Evolutionary conservation across 2,113 vertebrate species (phyloP).

Genomic region (Atractosteus spatula): DNA sequence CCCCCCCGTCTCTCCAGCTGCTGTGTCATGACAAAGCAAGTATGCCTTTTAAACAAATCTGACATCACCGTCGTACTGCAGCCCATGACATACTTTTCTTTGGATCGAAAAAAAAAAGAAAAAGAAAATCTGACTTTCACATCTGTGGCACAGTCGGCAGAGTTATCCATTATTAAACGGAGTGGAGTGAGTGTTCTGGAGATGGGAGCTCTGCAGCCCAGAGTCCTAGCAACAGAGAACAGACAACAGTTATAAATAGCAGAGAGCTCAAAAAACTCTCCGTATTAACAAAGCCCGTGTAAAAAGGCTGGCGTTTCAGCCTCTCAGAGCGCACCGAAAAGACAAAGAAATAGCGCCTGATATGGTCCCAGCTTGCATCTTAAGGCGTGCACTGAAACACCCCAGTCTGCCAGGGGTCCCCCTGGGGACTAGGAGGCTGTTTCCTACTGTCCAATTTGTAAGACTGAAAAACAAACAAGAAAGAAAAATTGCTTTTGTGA

Average conservation of each 20-base stretch:
- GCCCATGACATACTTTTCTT: slow-evolving; percentile 42
- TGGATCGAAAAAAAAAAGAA: slow-evolving; percentile 14
- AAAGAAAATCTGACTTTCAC: slow-evolving; percentile 32
- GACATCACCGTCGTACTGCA: slow-evolving; percentile 49
- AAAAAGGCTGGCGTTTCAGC: no score
- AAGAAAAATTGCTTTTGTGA: no score
- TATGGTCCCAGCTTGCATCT: no score
- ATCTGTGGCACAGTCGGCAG: slow-evolving; percentile 46
- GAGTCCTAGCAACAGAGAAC: slow-evolving; percentile 60
- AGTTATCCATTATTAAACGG: slow-evolving; percentile 62
- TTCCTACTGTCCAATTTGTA: no score
- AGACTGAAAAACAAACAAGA: no score
- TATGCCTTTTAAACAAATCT: slow-evolving; percentile 43
- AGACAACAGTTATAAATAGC: slow-evolving; percentile 55
- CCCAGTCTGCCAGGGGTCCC: no score
- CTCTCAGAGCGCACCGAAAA: no score
- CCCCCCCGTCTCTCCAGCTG: slow-evolving; percentile 43
- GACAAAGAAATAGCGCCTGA: no score
- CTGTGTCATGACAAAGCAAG: slow-evolving; percentile 56
- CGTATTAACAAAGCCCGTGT: no score
- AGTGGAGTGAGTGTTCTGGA: slow-evolving; percentile 52
- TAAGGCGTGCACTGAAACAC: no score
- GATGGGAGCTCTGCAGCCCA: slow-evolving; percentile 38
- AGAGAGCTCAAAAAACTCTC: slow-evolving; percentile 7
- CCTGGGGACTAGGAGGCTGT: no score